phyloP scores from a whole-genome alignment of 1,140 invertebrate species.

The Fopius arisanus region DNA sequence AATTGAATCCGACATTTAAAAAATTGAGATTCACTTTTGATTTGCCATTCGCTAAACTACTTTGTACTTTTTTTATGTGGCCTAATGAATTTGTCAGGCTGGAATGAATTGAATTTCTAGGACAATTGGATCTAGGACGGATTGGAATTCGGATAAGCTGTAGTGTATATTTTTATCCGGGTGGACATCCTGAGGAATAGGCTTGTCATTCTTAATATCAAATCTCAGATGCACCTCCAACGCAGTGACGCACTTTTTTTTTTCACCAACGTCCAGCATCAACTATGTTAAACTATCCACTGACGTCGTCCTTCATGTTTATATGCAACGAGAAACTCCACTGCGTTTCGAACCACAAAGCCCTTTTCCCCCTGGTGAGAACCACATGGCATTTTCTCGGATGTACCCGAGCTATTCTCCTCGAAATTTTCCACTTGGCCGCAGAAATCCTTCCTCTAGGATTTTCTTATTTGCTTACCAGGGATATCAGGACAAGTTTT shows the following conservation, averaged over 20 bases:
- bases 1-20: no score
- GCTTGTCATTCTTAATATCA: no score
- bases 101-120: no score
- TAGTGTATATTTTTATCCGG: no score
- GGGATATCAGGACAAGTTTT: conserved; percentile 28
- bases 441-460: conserved; percentile 33
- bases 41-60: no score
- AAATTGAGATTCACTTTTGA: no score
- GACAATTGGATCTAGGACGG: no score
- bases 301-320: conserved; percentile 43
- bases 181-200: no score
- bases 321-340: conserved; percentile 40
- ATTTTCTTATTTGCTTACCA: conserved; percentile 31
- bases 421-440: conserved; percentile 38
- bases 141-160: no score
- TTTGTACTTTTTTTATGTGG: no score
- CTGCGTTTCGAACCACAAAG: conserved; percentile 9
- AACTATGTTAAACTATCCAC: background rate
- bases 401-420: conserved; percentile 23
- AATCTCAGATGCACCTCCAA: background rate
- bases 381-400: conserved; percentile 29
- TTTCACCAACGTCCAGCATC: background rate
- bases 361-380: background rate
- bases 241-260: background rate
- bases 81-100: no score